Evolutionary conservation across 2,888 invertebrate species (phyloP), one percentile per base, ranked within the genome.

Genomic region (Stenichneumon culpator): DNA sequence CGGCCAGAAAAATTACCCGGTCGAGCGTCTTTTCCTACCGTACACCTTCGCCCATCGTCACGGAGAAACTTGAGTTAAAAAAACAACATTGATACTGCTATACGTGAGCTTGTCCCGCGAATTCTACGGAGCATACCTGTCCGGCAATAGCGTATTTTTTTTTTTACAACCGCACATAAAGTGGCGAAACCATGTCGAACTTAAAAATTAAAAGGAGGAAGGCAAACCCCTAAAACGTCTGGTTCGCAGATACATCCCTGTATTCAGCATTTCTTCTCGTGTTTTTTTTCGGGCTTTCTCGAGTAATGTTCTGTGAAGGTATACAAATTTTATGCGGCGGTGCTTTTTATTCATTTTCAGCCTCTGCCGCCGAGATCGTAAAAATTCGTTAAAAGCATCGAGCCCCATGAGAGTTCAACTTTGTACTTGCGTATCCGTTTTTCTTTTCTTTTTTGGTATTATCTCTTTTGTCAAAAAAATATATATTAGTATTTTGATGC

Each of bases 1-100:
- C 88, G 82, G 79, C 83, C 82, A 65, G 73, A 79, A 86, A 86
- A 89, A 90, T 89, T 88, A 82, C 69, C 80, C 86, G 79, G 70
- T 83, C 80, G 52, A 67, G 22, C 84, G 72, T 63, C 86, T 85
- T 82, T 70, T 50, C 44, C 69, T 60, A 73, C 70, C 70, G 75
- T 19, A 57, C 60, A 81, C 39, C n/a, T 47, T n/a, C 36, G 32
- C 32, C 16, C 60, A 32, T 4, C 32, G 32, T 14, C 28, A 11
- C 60, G 4, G 32, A 32, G 63, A n/a, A 32, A 63, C 44, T 74
- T 32, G 28, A 60, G 14, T 32, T 60, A 47, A 69, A 60, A 60
- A 79, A 57, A 28, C 16, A 6, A 63, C 2, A 32, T 32, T 19
- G 32, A 77, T 77, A 19, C 57, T 16, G 52, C 50, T 63, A 47